These are phyloP conservation scores for Choloepus didactylus DNA, from an alignment of 2,797 vertebrate genomes.

Conservation along the genomic window DNA sequence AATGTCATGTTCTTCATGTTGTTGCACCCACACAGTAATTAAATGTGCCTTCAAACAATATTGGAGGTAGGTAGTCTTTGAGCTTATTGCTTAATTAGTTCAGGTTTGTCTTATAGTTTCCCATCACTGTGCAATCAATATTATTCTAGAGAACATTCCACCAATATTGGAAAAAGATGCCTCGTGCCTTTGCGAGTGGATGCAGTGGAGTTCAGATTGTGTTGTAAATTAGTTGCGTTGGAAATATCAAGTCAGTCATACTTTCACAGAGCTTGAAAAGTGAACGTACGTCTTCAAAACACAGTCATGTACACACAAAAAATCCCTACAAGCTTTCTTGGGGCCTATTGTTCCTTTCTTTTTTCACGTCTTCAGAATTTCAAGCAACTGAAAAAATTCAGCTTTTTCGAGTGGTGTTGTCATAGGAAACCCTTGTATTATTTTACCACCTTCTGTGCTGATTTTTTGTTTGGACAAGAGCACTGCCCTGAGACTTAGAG, in stretches of 20 bases:
- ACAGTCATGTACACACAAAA: slow-evolving; percentile 36
- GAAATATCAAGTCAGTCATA: slow-evolving; percentile 83
- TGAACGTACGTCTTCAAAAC: slow-evolving; percentile 79
- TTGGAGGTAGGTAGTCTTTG: slow-evolving; percentile 82
- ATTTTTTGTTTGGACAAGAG: background rate
- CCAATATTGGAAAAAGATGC: slow-evolving; percentile 86
- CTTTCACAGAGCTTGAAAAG: slow-evolving; percentile 81
- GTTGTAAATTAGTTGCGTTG: slow-evolving; percentile 64
- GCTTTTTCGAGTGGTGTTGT: slow-evolving; percentile 80
- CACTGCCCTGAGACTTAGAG: background rate
- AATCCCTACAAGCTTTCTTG: slow-evolving; percentile 49
- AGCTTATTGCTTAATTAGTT: slow-evolving; percentile 89
- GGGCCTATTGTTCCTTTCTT: slow-evolving; percentile 40
- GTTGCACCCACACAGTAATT: slow-evolving; percentile 82
- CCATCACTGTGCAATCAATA: slow-evolving; percentile 84
- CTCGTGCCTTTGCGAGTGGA: slow-evolving; percentile 61
- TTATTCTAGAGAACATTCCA: slow-evolving; percentile 84
- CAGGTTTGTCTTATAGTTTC: slow-evolving; percentile 84
- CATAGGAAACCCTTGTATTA: slow-evolving; percentile 73
- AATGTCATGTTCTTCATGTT: slow-evolving; percentile 52
- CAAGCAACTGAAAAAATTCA: slow-evolving; percentile 75
- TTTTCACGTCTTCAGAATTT: slow-evolving; percentile 72
- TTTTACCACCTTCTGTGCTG: slow-evolving; percentile 80
- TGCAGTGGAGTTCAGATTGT: slow-evolving; percentile 61
- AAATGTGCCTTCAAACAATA: slow-evolving; percentile 83